Conservation (phyloP, 2,113 vertebrate species). For the Nesoenas mayeri region DNA sequence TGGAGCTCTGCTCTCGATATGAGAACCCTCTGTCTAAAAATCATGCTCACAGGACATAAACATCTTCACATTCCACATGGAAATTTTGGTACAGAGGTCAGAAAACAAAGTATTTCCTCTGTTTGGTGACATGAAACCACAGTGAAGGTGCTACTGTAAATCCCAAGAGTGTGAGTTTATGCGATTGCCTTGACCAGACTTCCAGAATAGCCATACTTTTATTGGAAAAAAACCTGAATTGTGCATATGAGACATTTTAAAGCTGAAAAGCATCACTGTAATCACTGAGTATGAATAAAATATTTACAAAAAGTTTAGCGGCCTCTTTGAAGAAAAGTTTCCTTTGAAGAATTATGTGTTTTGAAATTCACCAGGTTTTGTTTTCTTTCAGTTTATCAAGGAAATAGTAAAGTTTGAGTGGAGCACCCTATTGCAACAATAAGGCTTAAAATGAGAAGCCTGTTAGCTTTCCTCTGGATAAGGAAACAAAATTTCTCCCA, state of each 20-base stretch:
- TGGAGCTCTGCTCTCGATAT: constrained; percentile 69
- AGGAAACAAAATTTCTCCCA: not conserved
- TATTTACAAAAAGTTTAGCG: not conserved
- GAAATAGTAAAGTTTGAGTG: not conserved
- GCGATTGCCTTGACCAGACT: not conserved
- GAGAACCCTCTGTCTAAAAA: constrained; percentile 58
- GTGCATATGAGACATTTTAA: not conserved
- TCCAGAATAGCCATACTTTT: constrained; percentile 1
- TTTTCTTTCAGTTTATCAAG: constrained; percentile 34
- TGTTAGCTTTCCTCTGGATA: not conserved
- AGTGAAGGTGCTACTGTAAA: constrained; percentile 22
- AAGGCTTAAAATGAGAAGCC: not conserved
- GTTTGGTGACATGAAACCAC: constrained; percentile 57
- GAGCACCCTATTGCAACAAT: not conserved
- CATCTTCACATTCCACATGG: constrained; percentile 68
- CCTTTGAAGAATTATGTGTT: not conserved
- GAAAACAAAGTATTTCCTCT: constrained; percentile 69
- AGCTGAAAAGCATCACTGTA: constrained; percentile 16
- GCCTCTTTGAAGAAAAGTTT: not conserved
- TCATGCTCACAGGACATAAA: constrained; percentile 69
- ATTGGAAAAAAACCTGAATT: not conserved
- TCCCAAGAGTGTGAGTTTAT: not conserved
- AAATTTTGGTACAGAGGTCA: constrained; percentile 63
- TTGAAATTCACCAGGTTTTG: constrained; percentile 2
- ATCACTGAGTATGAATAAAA: not conserved